Conservation (phyloP, 2,888 invertebrate genomes). For the Chrysomela aeneicollis region DNA sequence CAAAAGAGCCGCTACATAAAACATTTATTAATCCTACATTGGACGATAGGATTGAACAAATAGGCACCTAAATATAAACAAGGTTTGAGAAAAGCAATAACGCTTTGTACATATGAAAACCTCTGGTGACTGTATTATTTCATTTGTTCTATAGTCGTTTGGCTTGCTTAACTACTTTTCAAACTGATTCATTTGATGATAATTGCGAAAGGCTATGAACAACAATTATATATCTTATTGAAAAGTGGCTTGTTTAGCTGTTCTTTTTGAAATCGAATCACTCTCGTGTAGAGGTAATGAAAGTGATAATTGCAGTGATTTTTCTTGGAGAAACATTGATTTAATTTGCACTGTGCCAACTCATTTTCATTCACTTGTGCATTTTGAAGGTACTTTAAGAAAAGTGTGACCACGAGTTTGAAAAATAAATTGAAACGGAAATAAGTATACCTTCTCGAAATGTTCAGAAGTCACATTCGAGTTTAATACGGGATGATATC, state of each 20-base stretch:
- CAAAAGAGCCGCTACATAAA: not conserved
- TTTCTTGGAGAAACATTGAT: not conserved
- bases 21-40: not conserved
- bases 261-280: conserved; percentile 12
- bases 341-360: not conserved
- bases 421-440: too few relatives aligned
- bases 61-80: not conserved
- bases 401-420: too few relatives aligned
- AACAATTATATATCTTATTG: conserved; percentile 15
- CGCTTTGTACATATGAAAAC: not conserved
- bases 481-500: too few relatives aligned
- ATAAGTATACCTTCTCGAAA: too few relatives aligned
- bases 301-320: conserved; percentile 3
- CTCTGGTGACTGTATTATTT: conserved; percentile 14
- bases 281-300: not conserved
- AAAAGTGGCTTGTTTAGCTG: conserved; percentile 2
- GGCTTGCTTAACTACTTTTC: conserved; percentile 13
- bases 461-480: too few relatives aligned
- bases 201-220: conserved; percentile 21
- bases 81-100: too few relatives aligned
- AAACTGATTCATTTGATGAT: conserved; percentile 10
- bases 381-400: too few relatives aligned
- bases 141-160: conserved; percentile 12
- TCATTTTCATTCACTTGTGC: too few relatives aligned
- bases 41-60: not conserved